phyloP scores from a whole-genome alignment of 2,113 vertebrate genomes.

The Ramphastos sulfuratus region DNA sequence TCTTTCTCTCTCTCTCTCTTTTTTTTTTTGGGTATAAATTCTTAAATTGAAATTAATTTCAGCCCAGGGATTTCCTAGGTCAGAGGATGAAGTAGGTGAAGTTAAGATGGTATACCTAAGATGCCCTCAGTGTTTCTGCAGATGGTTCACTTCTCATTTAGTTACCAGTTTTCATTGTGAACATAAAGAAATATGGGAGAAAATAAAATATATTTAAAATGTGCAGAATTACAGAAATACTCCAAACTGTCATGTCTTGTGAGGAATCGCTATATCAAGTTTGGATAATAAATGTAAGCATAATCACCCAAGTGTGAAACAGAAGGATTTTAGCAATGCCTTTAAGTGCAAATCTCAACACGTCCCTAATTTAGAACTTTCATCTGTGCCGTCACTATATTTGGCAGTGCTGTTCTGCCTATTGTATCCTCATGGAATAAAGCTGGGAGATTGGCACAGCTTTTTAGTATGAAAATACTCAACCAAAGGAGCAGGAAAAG shows the following conservation, averaged over 20 bases:
- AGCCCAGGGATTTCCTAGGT: neutral
- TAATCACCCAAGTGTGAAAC: neutral
- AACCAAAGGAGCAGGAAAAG: neutral
- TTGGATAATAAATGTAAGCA: neutral
- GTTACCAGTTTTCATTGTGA: neutral
- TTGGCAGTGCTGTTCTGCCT: neutral
- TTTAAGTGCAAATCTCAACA: neutral
- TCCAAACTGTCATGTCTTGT: neutral
- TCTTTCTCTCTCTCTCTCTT: neutral
- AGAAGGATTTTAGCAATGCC: neutral
- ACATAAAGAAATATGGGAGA: neutral
- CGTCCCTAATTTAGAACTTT: neutral
- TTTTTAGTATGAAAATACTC: neutral
- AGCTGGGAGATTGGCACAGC: neutral
- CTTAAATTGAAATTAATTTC: neutral
- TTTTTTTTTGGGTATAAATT: neutral
- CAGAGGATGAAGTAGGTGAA: neutral
- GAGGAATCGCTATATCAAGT: neutral
- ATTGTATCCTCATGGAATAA: neutral
- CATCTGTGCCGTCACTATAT: neutral
- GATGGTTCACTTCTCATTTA: neutral
- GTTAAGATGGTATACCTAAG: neutral
- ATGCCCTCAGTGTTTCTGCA: neutral
- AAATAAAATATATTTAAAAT: neutral
- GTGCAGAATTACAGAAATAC: neutral